Conservation (phyloP, 2,888 invertebrate species). For the Cataglyphis albicans region DNA sequence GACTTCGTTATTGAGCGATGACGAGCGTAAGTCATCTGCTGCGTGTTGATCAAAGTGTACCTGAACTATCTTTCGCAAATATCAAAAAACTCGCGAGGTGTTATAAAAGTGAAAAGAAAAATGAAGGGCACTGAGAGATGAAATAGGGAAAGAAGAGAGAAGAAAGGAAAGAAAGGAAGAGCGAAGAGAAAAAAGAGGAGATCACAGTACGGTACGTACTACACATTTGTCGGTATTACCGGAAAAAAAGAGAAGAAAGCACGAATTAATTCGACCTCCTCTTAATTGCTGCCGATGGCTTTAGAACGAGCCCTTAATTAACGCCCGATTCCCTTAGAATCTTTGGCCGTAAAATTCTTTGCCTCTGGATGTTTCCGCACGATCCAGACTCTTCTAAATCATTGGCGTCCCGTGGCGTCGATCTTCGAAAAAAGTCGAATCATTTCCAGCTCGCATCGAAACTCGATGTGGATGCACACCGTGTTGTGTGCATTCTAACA, state of each 20-base stretch:
- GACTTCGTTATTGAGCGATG: conserved; percentile 6
- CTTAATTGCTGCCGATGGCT: conserved; percentile 69
- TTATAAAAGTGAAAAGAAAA: not conserved
- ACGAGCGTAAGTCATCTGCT: not conserved
- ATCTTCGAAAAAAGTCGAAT: conserved; percentile 40
- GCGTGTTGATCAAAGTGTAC: conserved; percentile 20
- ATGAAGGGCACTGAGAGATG: not conserved
- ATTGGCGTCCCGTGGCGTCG: conserved; percentile 24
- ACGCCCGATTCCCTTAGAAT: conserved; percentile 70
- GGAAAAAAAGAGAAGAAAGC: conserved; percentile 57
- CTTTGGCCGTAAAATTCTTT: conserved; percentile 56
- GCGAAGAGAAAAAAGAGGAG: not conserved
- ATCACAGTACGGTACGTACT: not conserved
- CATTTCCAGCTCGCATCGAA: conserved; percentile 7
- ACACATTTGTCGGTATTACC: conserved; percentile 50
- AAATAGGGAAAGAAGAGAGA: not conserved
- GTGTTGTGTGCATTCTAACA: conserved; percentile 20
- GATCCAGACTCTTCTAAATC: conserved; percentile 50
- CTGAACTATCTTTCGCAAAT: conserved; percentile 8
- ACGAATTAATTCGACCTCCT: conserved; percentile 69
- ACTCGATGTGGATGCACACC: conserved; percentile 13
- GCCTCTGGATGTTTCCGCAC: conserved; percentile 33
- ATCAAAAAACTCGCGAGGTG: conserved; percentile 16
- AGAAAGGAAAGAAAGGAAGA: not conserved
- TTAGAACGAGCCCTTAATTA: conserved; percentile 73